Percentiles rank a stretch among this genome's conserved stretches.
These are phyloP conservation scores for Brachionus koreanus DNA, from an alignment of 1,140 invertebrate genomes.

Conservation along the genomic window DNA sequence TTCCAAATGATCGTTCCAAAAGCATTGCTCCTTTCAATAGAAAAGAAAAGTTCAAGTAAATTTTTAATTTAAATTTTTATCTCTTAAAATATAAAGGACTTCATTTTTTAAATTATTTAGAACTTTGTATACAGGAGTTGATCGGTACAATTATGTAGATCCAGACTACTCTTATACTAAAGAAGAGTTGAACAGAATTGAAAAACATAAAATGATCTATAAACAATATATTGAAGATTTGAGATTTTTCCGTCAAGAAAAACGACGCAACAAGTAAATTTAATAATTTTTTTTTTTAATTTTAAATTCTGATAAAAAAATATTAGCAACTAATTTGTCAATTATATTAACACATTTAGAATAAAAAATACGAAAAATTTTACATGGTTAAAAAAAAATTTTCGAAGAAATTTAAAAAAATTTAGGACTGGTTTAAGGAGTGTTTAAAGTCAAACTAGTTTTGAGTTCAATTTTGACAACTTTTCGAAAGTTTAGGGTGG, in stretches of 20 bases:
- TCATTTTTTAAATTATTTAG: constrained; percentile 46
- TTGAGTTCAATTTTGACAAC: no score
- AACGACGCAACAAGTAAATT: constrained; percentile 46
- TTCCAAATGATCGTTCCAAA: constrained; percentile 57
- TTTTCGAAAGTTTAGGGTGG: no score
- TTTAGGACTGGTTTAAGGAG: no score
- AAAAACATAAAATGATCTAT: constrained; percentile 50
- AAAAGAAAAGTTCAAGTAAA: constrained; percentile 53
- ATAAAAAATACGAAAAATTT: no score
- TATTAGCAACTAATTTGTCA: no score
- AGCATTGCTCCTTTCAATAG: constrained; percentile 54
- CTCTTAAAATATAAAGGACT: not conserved
- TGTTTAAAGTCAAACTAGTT: no score
- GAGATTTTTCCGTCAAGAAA: constrained; percentile 50
- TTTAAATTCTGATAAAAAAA: no score
- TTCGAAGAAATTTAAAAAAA: no score
- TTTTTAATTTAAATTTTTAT: not conserved
- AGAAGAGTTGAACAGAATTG: constrained; percentile 48
- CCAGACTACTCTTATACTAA: constrained; percentile 56
- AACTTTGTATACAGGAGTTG: constrained; percentile 53
- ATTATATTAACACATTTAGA: no score
- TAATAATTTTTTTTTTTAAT: no score
- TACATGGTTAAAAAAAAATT: no score
- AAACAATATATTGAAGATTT: constrained; percentile 50
- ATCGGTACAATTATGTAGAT: constrained; percentile 55